Evolutionary conservation across 1,140 invertebrate species (phyloP).

Genomic region (Globodera rostochiensis): DNA sequence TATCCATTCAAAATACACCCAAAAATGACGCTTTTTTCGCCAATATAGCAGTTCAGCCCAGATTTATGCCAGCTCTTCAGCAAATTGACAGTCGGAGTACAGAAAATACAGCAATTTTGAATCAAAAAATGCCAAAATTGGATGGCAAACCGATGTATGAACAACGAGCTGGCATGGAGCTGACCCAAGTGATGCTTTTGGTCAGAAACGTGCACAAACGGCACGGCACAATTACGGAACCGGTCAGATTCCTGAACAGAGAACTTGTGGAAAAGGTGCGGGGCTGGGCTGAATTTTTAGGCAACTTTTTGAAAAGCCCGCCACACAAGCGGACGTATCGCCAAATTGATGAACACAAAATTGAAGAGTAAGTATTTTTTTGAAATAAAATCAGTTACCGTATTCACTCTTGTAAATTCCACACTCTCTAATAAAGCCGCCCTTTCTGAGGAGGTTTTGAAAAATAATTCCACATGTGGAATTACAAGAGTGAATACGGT

Average conservation of each 20-base stretch:
- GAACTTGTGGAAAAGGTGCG: not conserved
- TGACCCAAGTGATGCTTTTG: not conserved
- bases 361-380: not conserved
- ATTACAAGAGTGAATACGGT: too few relatives aligned
- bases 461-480: too few relatives aligned
- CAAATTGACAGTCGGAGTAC: not conserved
- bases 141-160: not conserved
- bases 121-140: not conserved
- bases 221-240: not conserved
- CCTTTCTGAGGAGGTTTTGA: too few relatives aligned
- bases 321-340: not conserved
- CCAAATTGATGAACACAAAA: not conserved
- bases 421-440: too few relatives aligned
- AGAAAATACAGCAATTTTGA: too few relatives aligned
- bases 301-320: not conserved
- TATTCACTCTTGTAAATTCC: too few relatives aligned
- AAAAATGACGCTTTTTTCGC: constrained; percentile 6
- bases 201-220: not conserved
- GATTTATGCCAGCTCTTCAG: not conserved
- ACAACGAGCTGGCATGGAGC: not conserved
- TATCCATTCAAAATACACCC: not conserved
- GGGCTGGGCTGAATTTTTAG: not conserved
- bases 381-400: too few relatives aligned
- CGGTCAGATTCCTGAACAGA: not conserved
- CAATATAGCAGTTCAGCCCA: not conserved